These are phyloP conservation scores for Gymnocypris eckloni DNA, from an alignment of 2,797 vertebrate species.

Conservation along the genomic window DNA sequence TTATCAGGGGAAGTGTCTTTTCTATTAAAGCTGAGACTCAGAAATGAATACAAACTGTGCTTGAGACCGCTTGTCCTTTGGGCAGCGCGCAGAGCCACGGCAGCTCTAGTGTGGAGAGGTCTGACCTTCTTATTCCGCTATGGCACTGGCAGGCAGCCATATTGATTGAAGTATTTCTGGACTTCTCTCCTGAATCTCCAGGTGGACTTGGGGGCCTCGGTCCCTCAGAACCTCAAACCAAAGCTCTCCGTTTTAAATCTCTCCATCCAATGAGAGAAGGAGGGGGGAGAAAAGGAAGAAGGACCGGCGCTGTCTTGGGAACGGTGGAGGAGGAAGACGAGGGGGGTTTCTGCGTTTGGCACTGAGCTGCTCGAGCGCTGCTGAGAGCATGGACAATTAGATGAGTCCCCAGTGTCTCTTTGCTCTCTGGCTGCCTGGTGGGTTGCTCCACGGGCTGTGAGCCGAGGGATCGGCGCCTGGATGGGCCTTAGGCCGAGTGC, in stretches of 20 bases:
- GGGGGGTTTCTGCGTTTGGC: conserved; percentile 77
- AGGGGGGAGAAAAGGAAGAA: conserved; percentile 71
- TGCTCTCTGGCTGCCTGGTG: conserved; percentile 83
- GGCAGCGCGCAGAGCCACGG: conserved; percentile 42
- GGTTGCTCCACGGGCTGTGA: conserved; percentile 75
- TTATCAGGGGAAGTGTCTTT: conserved; percentile 42
- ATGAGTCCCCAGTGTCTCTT: conserved; percentile 83
- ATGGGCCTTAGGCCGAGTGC: conserved; percentile 80
- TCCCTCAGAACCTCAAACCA: conserved; percentile 74
- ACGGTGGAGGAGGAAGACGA: conserved; percentile 72
- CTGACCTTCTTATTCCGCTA: conserved; percentile 64
- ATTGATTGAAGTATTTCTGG: conserved; percentile 68
- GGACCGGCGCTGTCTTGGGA: conserved; percentile 59
- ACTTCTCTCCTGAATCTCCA: conserved; percentile 69
- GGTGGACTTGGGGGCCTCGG: conserved; percentile 62
- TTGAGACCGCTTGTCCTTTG: conserved; percentile 53
- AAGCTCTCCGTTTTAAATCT: conserved; percentile 72
- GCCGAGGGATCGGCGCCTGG: conserved; percentile 71
- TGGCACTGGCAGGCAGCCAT: conserved; percentile 59
- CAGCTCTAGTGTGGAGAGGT: conserved; percentile 52
- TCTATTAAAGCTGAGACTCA: conserved; percentile 45
- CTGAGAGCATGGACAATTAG: conserved; percentile 84
- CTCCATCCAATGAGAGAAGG: conserved; percentile 65
- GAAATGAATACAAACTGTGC: conserved; percentile 46
- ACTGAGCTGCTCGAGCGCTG: conserved; percentile 80